Conservation (phyloP, 2,888 invertebrate species). For the Phorcus lineatus region DNA sequence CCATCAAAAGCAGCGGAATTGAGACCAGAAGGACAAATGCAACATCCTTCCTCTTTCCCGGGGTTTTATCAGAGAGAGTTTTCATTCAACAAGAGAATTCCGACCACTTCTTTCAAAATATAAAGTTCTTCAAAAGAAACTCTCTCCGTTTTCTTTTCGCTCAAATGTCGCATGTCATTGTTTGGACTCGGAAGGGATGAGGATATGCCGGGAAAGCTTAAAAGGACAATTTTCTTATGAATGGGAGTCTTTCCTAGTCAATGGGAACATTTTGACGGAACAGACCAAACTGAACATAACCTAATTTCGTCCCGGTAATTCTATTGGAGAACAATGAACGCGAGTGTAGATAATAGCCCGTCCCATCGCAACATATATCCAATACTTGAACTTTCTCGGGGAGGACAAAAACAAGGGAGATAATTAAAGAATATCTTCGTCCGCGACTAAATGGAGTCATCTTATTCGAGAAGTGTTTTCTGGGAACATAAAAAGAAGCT, state of each 20-base stretch:
- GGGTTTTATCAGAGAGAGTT: too few species aligned
- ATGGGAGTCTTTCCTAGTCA: not conserved
- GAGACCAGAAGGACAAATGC: too few species aligned
- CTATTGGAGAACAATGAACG: not conserved
- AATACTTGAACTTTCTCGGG: not conserved
- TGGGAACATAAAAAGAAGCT: constrained; percentile 3
- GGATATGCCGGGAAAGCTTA: not conserved
- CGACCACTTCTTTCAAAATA: too few species aligned
- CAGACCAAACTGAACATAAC: not conserved
- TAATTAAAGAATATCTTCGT: constrained; percentile 4
- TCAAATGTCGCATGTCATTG: not conserved
- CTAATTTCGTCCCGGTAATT: not conserved
- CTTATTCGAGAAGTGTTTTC: constrained; percentile 10
- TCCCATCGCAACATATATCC: too few species aligned
- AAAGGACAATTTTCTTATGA: not conserved
- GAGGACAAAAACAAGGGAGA: not conserved
- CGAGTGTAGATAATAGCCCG: not conserved
- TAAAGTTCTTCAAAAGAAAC: too few species aligned
- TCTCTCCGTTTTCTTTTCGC: not conserved
- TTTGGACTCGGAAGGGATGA: not conserved
- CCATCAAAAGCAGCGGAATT: too few species aligned
- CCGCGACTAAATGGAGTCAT: constrained; percentile 20
- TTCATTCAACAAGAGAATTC: too few species aligned
- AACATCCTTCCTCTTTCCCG: too few species aligned
- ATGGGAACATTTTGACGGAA: not conserved